These are phyloP conservation scores for Karalla daura DNA, from an alignment of 2,797 vertebrate genomes.

Conservation along the genomic window DNA sequence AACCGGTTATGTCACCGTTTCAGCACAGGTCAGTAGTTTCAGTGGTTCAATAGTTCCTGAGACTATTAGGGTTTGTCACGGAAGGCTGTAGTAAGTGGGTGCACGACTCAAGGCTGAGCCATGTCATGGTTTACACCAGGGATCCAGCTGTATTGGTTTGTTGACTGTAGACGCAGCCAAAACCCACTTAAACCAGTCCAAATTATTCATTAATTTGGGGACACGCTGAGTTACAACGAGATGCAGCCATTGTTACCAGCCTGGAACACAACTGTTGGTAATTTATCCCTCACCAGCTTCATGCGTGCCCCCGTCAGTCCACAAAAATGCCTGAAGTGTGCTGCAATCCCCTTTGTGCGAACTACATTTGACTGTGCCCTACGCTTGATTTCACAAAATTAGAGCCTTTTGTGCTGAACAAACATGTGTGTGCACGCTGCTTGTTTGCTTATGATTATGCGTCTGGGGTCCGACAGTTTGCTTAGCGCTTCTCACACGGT, in stretches of 20 bases:
- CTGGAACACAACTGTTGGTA: not conserved
- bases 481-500: conserved; percentile 23
- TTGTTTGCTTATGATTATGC: conserved; percentile 27
- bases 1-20: conserved; percentile 33
- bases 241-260: not conserved
- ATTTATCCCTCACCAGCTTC: not conserved
- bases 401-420: conserved; percentile 27
- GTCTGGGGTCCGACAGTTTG: conserved; percentile 2
- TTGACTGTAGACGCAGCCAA: not conserved
- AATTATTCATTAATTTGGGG: conserved; percentile 3
- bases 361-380: not conserved
- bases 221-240: not conserved
- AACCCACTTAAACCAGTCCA: conserved; percentile 6
- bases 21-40: conserved; percentile 31
- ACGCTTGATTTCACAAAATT: conserved; percentile 31
- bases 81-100: not conserved
- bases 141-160: too few relatives aligned
- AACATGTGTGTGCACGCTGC: conserved; percentile 6
- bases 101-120: conserved; percentile 7
- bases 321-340: not conserved
- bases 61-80: conserved; percentile 29
- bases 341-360: not conserved
- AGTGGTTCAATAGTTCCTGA: conserved; percentile 22
- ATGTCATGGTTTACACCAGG: not conserved
- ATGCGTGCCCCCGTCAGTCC: not conserved